Percentiles rank a stretch among this genome's conserved stretches.
Evolutionary conservation across 1,140 invertebrate genomes (phyloP).

Genomic region (Heliconius hewitsoni): DNA sequence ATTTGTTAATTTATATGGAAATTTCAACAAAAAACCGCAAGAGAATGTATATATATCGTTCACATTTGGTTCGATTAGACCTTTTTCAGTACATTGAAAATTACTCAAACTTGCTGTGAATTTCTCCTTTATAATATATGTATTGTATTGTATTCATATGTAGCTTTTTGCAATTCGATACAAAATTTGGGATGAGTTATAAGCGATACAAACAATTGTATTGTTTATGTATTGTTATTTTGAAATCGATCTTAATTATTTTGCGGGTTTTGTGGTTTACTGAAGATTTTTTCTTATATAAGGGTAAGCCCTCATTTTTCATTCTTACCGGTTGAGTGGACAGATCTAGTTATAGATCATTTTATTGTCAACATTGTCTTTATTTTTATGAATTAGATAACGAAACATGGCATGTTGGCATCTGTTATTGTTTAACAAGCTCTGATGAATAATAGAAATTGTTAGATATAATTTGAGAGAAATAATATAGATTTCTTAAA

Average conservation of each 20-base stretch:
- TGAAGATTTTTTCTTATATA: too few species aligned
- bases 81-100: constrained; percentile 35
- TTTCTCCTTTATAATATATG: neutral
- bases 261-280: neutral
- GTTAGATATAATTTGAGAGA: too few species aligned
- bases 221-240: neutral
- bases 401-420: too few species aligned
- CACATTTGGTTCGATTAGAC: constrained; percentile 33
- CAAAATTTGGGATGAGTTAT: neutral
- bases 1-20: neutral
- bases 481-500: too few species aligned
- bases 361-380: too few species aligned
- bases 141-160: neutral
- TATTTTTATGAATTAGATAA: too few species aligned
- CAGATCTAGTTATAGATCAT: too few species aligned
- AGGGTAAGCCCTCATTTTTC: too few species aligned
- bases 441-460: too few species aligned
- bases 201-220: neutral
- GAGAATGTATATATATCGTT: constrained; percentile 12
- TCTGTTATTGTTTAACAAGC: too few species aligned
- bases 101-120: constrained; percentile 27
- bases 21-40: neutral
- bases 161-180: neutral
- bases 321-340: too few species aligned
- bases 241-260: neutral